Conservation (phyloP, 2,888 invertebrate genomes). For the Trachelus stipa region DNA sequence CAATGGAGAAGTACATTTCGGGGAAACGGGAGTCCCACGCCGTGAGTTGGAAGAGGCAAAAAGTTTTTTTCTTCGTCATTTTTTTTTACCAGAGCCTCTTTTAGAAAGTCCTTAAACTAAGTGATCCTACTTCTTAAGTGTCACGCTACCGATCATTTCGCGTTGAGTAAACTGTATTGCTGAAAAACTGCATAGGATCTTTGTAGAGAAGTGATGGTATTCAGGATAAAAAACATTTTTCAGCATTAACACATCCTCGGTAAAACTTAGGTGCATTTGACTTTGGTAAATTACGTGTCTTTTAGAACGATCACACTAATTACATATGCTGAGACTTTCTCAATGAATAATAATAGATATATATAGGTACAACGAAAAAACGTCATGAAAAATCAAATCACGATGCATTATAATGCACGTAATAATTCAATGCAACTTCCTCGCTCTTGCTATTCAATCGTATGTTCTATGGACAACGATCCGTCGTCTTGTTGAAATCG, state of each 20-base stretch:
- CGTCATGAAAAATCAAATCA: too few species aligned
- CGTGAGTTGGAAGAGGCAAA: neutral
- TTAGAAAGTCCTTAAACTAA: neutral
- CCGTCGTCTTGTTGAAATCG: too few species aligned
- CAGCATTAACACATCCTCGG: neutral
- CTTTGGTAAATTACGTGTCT: neutral
- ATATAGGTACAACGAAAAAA: neutral
- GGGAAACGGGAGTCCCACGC: neutral
- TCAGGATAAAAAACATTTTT: too few species aligned
- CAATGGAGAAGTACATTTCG: neutral
- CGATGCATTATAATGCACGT: neutral
- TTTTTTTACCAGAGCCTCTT: neutral
- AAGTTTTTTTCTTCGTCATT: neutral
- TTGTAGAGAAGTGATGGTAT: too few species aligned
- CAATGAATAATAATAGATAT: neutral
- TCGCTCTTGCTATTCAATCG: neutral
- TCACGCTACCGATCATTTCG: neutral
- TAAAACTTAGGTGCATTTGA: neutral
- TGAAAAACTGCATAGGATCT: neutral
- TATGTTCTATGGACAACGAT: neutral
- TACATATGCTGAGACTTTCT: neutral
- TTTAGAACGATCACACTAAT: neutral
- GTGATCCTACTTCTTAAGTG: neutral
- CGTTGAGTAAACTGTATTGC: neutral
- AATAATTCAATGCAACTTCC: too few species aligned